Percentiles rank a stretch among this genome's conserved stretches.
These are phyloP conservation scores for Cheilosia soror DNA, from an alignment of 2,888 invertebrate genomes.

Conservation along the genomic window DNA sequence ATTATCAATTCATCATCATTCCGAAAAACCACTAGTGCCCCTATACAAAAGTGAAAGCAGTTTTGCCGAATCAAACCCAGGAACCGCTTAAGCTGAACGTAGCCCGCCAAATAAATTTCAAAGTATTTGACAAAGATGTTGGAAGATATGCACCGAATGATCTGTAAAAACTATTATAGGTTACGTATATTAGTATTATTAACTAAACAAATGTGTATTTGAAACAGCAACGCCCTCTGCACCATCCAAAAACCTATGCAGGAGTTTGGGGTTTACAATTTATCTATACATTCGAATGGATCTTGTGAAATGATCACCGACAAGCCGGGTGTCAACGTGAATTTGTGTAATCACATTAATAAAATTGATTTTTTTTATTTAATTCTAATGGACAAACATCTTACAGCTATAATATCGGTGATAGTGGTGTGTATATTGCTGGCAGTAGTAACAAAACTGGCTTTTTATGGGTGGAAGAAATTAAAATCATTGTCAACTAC, in stretches of 20 bases:
- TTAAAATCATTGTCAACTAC: conserved; percentile 76
- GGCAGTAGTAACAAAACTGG: conserved; percentile 75
- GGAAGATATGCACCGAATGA: conserved; percentile 84
- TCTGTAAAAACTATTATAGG: conserved; percentile 78
- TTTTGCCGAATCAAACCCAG: conserved; percentile 68
- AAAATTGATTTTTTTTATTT: no score
- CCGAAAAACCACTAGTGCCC: conserved; percentile 86
- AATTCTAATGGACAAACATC: background rate
- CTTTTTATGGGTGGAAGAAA: conserved; percentile 77
- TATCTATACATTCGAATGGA: conserved; percentile 85
- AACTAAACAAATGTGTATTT: conserved; percentile 4
- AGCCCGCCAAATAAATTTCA: conserved; percentile 85
- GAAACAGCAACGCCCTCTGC: conserved; percentile 86
- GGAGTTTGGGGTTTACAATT: conserved; percentile 90
- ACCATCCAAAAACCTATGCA: conserved; percentile 84
- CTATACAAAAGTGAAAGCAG: conserved; percentile 85
- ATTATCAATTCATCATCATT: background rate
- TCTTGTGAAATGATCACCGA: conserved; percentile 85
- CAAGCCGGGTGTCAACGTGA: conserved; percentile 88
- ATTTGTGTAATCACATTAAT: conserved; percentile 83
- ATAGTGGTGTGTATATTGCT: conserved; percentile 80
- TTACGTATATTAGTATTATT: conserved; percentile 59
- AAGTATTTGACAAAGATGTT: conserved; percentile 85
- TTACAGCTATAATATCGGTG: conserved; percentile 79
- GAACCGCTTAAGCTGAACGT: conserved; percentile 85